Percentiles rank a stretch among this genome's conserved stretches.
Evolutionary conservation across 2,888 invertebrate species (phyloP).

Genomic region (Athrips mouffetella): DNA sequence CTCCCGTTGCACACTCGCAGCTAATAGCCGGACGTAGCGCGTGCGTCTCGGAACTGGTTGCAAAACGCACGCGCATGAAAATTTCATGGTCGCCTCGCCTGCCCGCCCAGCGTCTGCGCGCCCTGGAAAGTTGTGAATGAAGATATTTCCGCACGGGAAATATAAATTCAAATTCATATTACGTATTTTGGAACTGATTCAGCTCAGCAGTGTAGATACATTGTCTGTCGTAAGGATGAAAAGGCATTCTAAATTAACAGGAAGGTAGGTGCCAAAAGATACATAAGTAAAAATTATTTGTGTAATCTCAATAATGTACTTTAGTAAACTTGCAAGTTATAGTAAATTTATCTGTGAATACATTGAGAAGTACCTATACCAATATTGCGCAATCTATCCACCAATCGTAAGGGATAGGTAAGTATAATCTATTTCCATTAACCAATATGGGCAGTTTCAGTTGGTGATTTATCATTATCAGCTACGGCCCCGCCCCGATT

Average conservation of each 20-base stretch:
- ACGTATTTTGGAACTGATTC: too few species aligned
- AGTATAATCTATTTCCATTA: conserved; percentile 56
- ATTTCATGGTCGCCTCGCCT: conserved; percentile 14
- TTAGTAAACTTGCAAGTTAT: too few species aligned
- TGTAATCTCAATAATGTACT: too few species aligned
- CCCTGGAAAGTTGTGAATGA: neutral
- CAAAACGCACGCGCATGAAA: conserved; percentile 46
- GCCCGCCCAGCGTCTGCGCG: conserved; percentile 4
- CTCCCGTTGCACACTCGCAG: conserved; percentile 65
- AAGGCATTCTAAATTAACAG: too few species aligned
- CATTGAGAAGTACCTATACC: too few species aligned
- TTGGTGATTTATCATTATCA: conserved; percentile 24
- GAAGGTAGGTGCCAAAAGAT: too few species aligned
- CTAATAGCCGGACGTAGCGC: conserved; percentile 68
- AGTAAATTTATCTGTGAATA: too few species aligned
- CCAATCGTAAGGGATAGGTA: too few species aligned
- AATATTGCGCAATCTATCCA: too few species aligned
- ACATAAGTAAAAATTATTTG: too few species aligned
- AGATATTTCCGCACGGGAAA: conserved; percentile 7
- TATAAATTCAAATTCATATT: conserved; percentile 5
- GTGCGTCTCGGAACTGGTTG: conserved; percentile 53
- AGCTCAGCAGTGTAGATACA: too few species aligned
- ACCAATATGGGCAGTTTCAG: conserved; percentile 37
- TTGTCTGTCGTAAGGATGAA: too few species aligned
- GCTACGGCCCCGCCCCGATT: conserved; percentile 16